Evolutionary conservation across 2,113 vertebrate genomes (phyloP), one percentile per base, ranked within the genome.

Genomic region (Pan paniscus): DNA sequence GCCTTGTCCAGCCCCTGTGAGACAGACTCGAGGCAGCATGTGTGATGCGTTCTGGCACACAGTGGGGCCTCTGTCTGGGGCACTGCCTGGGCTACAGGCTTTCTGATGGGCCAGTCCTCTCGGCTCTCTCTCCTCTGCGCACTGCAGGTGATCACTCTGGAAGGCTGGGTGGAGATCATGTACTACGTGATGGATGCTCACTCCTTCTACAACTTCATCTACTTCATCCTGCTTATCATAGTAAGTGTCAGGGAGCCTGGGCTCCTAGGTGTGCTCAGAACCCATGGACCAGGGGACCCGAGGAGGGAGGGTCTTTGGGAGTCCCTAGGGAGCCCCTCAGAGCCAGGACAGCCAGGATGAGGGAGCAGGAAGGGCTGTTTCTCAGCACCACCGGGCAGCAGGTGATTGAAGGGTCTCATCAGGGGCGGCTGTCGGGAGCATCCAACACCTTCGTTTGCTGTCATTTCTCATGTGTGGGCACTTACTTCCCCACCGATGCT

Each of bases 141-240:
- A 22, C 89, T 27, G 75, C 97, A 98, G 99, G 99, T 99, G 95
- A 99, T 99, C 96, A 99, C 99, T 5, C 98, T 99, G 98, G 99
- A 99, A 97, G 99, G 99, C 96, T 99, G 99, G 99, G 99, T 99
- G 98, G 99, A 99, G 98, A 99, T 99, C 98, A 99, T 99, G 99
- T 99, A 99, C 98, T 99, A 99, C 0, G 99, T 99, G 97, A 99
- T 99, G 99, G 99, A 99, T 6, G 99, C 99, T 0, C 99, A 99
- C 97, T 99, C 99, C 55, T 99, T 99, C 99, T 99, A 99, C 98
- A 99, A 99, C 98, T 99, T 99, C 98, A 99, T 99, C 99, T 99
- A 99, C 98, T 99, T 99, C 96, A 99, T 99, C 97, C 99, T 99
- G 91, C 99, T 99, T 22, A 99, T 99, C 93, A 99, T 99, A 5